A percentile compares a stretch with the other conserved stretches of the same genome.
Evolutionary conservation across 2,113 vertebrate species (phyloP).

Genomic region (Lichenostomus cassidix): DNA sequence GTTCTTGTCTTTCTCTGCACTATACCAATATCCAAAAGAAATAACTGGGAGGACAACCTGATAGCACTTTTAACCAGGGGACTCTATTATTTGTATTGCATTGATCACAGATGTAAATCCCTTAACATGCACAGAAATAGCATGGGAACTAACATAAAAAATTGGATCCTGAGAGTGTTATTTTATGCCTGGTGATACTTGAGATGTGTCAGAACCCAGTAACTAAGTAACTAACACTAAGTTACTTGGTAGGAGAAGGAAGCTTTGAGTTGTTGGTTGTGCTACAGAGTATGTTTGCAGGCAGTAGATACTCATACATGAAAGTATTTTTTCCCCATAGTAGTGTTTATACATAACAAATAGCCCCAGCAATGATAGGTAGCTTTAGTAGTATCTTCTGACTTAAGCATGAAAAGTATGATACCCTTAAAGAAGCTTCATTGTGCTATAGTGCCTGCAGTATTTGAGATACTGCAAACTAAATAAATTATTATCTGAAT

Average conservation of each 20-base stretch:
- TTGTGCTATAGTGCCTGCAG: rapidly evolving
- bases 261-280: neutral
- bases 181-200: neutral
- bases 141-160: neutral
- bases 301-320: neutral
- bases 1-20: neutral
- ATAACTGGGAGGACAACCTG: neutral
- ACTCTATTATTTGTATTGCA: neutral
- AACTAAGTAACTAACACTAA: neutral
- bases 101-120: neutral
- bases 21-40: neutral
- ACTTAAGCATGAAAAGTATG: neutral
- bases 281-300: neutral
- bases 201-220: neutral
- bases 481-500: neutral
- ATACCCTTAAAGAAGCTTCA: neutral
- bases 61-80: neutral
- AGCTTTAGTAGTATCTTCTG: neutral
- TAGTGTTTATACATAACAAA: neutral
- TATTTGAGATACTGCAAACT: neutral
- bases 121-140: neutral
- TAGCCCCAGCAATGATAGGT: neutral
- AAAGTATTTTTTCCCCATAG: neutral
- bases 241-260: neutral
- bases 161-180: neutral